phyloP scores from a whole-genome alignment of 2,113 vertebrate species.

The Arenaria interpres region DNA sequence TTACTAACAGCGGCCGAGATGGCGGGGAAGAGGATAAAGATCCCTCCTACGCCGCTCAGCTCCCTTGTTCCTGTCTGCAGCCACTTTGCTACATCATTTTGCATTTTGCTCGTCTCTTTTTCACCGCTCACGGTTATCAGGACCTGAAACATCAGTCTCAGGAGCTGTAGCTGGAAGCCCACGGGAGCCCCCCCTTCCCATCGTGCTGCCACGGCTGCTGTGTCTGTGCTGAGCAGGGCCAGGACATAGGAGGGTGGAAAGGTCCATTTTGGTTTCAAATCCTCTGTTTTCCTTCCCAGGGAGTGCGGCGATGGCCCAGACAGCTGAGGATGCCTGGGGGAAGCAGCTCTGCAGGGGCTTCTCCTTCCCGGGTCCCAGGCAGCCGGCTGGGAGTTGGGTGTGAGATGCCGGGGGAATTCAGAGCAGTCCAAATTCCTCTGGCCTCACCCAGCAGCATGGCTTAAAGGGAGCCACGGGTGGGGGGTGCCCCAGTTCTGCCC shows the following conservation, averaged over 20 bases:
- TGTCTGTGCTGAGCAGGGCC: background rate
- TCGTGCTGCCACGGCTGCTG: fast-evolving
- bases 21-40: background rate
- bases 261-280: background rate
- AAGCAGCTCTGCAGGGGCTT: background rate
- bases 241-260: background rate
- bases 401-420: background rate
- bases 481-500: background rate
- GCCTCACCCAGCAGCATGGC: background rate
- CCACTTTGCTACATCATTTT: background rate
- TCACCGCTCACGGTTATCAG: background rate
- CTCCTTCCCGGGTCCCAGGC: background rate
- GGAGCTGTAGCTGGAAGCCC: background rate
- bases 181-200: background rate
- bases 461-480: fast-evolving
- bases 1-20: background rate
- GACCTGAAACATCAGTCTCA: background rate
- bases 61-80: background rate
- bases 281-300: background rate
- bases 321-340: background rate
- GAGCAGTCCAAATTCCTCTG: background rate
- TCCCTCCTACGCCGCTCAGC: background rate
- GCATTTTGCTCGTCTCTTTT: conserved; percentile 8
- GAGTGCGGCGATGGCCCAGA: background rate
- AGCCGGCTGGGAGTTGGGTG: fast-evolving